Evolutionary conservation across 1,140 invertebrate species (phyloP).

Genomic region (Drosophila repletoides): DNA sequence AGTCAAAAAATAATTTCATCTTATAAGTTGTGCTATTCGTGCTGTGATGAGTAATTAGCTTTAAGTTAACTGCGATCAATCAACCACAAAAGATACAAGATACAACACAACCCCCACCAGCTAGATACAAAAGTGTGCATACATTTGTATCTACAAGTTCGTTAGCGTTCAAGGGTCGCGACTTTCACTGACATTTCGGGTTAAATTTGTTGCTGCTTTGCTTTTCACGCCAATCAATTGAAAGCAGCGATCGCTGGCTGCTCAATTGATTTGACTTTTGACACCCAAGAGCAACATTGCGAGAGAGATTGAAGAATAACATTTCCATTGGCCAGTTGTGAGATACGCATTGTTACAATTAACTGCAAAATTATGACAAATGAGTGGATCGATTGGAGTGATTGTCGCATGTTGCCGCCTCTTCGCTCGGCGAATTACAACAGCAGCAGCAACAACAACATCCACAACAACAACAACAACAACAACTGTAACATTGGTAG

Average conservation of each 20-base stretch:
- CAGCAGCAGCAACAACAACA: constrained; percentile 30
- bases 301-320: constrained; percentile 12
- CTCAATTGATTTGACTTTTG: constrained; percentile 62
- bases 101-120: constrained; percentile 16
- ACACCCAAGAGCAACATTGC: constrained; percentile 50
- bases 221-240: constrained; percentile 77
- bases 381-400: constrained; percentile 82
- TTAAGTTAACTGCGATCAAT: constrained; percentile 9
- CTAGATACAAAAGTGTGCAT: constrained; percentile 55
- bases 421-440: constrained; percentile 70
- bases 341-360: constrained; percentile 6
- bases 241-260: constrained; percentile 31
- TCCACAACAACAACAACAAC: constrained; percentile 4
- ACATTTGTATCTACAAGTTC: constrained; percentile 59
- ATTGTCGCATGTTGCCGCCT: constrained; percentile 76
- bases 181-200: constrained; percentile 75
- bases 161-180: constrained; percentile 53
- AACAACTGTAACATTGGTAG: too few species aligned
- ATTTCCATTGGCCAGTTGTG: constrained; percentile 28
- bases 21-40: background rate
- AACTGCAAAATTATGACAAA: constrained; percentile 74
- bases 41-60: constrained; percentile 27
- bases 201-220: constrained; percentile 61
- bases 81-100: background rate
- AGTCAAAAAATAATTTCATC: background rate